Evolutionary conservation across 1,140 invertebrate species (phyloP), one percentile per base, ranked within the genome.

Genomic region (Ips nitidus): DNA sequence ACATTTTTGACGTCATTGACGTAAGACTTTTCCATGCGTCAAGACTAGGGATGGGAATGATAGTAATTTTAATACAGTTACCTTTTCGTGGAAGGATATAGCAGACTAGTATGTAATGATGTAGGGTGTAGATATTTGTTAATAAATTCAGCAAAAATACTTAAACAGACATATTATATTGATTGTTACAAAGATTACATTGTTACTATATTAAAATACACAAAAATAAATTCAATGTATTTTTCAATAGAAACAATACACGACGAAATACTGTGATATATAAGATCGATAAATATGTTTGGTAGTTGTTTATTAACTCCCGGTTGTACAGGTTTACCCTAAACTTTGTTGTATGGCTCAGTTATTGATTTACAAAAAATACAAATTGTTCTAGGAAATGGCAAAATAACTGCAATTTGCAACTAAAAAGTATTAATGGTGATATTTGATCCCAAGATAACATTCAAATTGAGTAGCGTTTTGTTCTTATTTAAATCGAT

Each of bases 141-240:
- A 22, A 22, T 22, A 22, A 22, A 22, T 22, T 22, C 22, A 22
- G 22, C 22, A 22, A 22, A 22, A 22, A 22, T 22, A 22, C 22
- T 22, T 22, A 22, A 22, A 22, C 22, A 22, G 22, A 22, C 22
- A 22, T 22, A 50, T 50, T 50, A 50, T 50, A 50, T 50, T 50
- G 45, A 50, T 50, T 56, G 38, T 56, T 56, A 56, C 53, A 56
- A 56, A 39, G 53, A 50, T 56, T 56, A 56, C 53, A 56, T 38
- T 40, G 53, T 56, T 38, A 50, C 3, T 56, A 36, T 56, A 37
- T 56, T 56, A 56, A 56, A 56, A 56, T 56, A 56, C 53, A 56
- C 7, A 56, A 56, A 56, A 56, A 56, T 56, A 56, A 56, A 37
- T 56, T 56, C 7, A 56, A 56, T 56, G 22, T 5, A 56, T 56